Evolutionary conservation across 2,888 invertebrate species (phyloP).

Genomic region (Pardosa pseudoannulata): DNA sequence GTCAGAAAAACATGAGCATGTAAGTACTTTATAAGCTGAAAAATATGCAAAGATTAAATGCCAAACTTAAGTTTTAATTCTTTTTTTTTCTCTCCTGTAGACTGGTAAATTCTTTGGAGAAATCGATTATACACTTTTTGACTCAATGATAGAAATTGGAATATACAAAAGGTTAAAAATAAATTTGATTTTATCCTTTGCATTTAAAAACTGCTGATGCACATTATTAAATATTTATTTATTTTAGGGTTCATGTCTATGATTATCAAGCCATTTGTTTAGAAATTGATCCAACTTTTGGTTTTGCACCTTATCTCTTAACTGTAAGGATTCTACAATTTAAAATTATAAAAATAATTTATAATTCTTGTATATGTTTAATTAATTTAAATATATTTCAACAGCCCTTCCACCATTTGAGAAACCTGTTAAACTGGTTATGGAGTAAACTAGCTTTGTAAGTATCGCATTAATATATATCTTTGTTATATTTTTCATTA

Average conservation of each 20-base stretch:
- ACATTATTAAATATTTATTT: not conserved
- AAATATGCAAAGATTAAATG: not conserved
- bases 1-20: slow-evolving; percentile 88
- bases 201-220: not conserved
- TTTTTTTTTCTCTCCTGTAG: slow-evolving; percentile 72
- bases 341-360: too few relatives aligned
- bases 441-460: slow-evolving; percentile 73
- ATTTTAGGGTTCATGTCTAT: slow-evolving; percentile 87
- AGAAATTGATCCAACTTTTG: slow-evolving; percentile 78
- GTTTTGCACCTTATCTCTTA: slow-evolving; percentile 72
- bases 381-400: slow-evolving; percentile 29
- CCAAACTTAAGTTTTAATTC: not conserved
- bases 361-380: too few relatives aligned
- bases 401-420: slow-evolving; percentile 75
- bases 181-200: not conserved
- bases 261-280: slow-evolving; percentile 94
- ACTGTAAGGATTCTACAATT: slow-evolving; percentile 60
- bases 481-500: too few relatives aligned
- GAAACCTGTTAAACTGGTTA: slow-evolving; percentile 73
- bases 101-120: slow-evolving; percentile 93
- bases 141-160: slow-evolving; percentile 89
- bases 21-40: slow-evolving; percentile 70
- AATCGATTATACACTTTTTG: slow-evolving; percentile 95
- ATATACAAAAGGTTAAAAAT: slow-evolving; percentile 84
- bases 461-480: too few relatives aligned